phyloP scores from a whole-genome alignment of 2,888 invertebrate genomes.

The Ptychoptera albimana region DNA sequence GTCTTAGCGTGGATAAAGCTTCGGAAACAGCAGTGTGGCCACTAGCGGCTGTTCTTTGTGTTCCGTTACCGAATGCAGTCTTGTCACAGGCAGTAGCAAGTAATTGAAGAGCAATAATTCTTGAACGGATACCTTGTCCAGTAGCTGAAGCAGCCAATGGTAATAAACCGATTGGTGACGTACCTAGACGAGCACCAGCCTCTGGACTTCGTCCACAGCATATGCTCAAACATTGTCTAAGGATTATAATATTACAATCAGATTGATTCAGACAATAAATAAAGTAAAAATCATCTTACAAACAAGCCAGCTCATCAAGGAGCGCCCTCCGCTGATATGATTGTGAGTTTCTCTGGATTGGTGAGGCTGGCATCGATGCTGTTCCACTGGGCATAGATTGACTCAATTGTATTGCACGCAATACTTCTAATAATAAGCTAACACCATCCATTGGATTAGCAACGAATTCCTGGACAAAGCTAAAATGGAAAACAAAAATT shows the following conservation, averaged over 20 bases:
- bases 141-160: slow-evolving; percentile 76
- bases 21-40: slow-evolving; percentile 82
- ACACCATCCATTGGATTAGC: slow-evolving; percentile 80
- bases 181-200: slow-evolving; percentile 57
- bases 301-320: slow-evolving; percentile 74
- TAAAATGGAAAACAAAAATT: too few species aligned
- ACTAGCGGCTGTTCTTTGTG: slow-evolving; percentile 34
- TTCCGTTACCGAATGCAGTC: slow-evolving; percentile 25
- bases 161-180: slow-evolving; percentile 66
- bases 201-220: slow-evolving; percentile 67
- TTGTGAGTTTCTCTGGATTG: slow-evolving; percentile 40
- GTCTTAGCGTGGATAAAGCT: slow-evolving; percentile 71
- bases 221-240: slow-evolving; percentile 62
- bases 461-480: slow-evolving; percentile 87
- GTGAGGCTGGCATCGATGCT: slow-evolving; percentile 18
- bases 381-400: slow-evolving; percentile 42
- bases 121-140: slow-evolving; percentile 71
- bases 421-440: slow-evolving; percentile 63
- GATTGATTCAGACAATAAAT: neutral
- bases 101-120: slow-evolving; percentile 74
- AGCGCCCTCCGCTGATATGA: slow-evolving; percentile 56
- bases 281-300: slow-evolving; percentile 32
- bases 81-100: slow-evolving; percentile 67
- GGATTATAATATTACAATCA: slow-evolving; percentile 7
- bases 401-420: slow-evolving; percentile 70